Evolutionary conservation across 1,140 invertebrate species (phyloP).

Genomic region (Cotesia vestalis): DNA sequence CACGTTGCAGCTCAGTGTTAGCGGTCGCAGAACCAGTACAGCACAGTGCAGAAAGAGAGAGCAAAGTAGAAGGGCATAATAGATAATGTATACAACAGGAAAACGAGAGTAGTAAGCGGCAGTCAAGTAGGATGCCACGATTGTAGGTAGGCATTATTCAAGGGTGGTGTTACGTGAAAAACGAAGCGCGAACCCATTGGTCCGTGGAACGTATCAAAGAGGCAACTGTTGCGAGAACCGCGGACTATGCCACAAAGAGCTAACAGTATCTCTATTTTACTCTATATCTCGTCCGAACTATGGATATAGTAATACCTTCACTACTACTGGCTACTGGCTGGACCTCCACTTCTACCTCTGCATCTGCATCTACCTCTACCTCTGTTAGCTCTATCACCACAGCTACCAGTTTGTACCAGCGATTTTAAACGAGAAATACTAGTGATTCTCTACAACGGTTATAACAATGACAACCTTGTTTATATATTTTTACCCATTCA

Average conservation of each 20-base stretch:
- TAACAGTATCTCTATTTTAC: constrained; percentile 15
- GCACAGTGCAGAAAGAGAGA: not conserved
- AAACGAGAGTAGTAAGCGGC: not conserved
- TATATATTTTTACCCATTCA: not conserved
- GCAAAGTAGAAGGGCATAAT: not conserved
- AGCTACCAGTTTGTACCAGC: not conserved
- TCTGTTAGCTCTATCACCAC: too few species aligned
- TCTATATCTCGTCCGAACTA: not conserved
- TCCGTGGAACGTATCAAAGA: constrained; percentile 37
- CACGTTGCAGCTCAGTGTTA: not conserved
- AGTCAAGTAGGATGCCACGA: constrained; percentile 11
- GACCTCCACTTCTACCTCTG: too few species aligned
- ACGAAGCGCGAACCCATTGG: constrained; percentile 28
- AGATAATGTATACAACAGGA: not conserved
- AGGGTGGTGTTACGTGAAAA: constrained; percentile 25
- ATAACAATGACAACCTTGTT: constrained; percentile 27
- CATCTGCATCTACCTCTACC: too few species aligned
- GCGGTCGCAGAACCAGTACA: not conserved
- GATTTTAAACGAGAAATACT: constrained; percentile 22
- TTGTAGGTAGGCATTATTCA: constrained; percentile 24
- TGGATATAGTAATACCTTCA: not conserved
- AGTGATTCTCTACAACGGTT: not conserved
- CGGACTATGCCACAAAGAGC: constrained; percentile 24
- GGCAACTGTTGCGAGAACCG: constrained; percentile 35
- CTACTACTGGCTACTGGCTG: not conserved